Percentiles rank a stretch among this genome's conserved stretches.
Evolutionary conservation across 1,140 invertebrate species (phyloP).

Genomic region (Camponotus floridanus): DNA sequence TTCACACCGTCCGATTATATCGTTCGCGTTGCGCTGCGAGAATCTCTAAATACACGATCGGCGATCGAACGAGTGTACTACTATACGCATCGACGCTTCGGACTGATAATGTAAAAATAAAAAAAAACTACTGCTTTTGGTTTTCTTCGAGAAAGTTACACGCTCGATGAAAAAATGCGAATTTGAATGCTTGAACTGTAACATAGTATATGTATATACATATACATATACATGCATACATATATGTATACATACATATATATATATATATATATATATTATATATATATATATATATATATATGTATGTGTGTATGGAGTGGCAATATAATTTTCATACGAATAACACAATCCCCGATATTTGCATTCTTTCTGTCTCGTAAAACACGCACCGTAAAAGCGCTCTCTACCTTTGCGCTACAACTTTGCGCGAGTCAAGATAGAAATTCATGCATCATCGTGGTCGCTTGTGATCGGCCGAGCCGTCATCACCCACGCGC

Average conservation of each 20-base stretch:
- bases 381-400: slow-evolving; percentile 54
- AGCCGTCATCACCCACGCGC: slow-evolving; percentile 46
- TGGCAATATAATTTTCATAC: slow-evolving; percentile 66
- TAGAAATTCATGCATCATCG: not conserved
- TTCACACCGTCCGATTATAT: slow-evolving; percentile 42
- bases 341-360: slow-evolving; percentile 63
- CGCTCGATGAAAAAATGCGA: slow-evolving; percentile 45
- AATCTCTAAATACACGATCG: slow-evolving; percentile 12
- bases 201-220: slow-evolving; percentile 47
- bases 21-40: not conserved
- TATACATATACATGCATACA: slow-evolving; percentile 2
- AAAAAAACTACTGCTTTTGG: slow-evolving; percentile 36
- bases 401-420: slow-evolving; percentile 35
- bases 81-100: slow-evolving; percentile 38
- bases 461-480: slow-evolving; percentile 1
- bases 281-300: slow-evolving; percentile 17
- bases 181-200: slow-evolving; percentile 57
- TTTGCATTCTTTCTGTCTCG: slow-evolving; percentile 68
- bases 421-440: slow-evolving; percentile 26
- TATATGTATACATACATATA: slow-evolving; percentile 7
- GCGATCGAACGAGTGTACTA: slow-evolving; percentile 37
- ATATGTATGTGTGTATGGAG: slow-evolving; percentile 44
- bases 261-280: slow-evolving; percentile 9
- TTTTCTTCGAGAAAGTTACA: slow-evolving; percentile 51
- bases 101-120: slow-evolving; percentile 53